These are phyloP conservation scores for Dasyornis broadbenti DNA, from an alignment of 2,113 vertebrate genomes.

Conservation along the genomic window DNA sequence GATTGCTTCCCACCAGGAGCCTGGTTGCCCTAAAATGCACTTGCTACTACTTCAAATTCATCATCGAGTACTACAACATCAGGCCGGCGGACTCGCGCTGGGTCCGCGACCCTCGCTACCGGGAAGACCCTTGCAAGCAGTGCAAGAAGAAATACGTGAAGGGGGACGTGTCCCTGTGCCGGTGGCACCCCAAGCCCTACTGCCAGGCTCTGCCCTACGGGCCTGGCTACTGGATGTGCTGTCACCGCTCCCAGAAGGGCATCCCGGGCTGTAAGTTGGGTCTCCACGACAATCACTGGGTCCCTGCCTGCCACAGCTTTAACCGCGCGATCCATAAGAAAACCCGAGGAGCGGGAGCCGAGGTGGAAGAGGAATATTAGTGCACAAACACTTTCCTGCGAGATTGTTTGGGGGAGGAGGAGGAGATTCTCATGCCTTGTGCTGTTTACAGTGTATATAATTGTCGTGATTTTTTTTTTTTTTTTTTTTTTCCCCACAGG, in stretches of 20 bases:
- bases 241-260: slow-evolving; percentile 83
- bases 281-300: slow-evolving; percentile 97
- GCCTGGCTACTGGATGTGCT: slow-evolving; percentile 97
- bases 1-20: slow-evolving; percentile 84
- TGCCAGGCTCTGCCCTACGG: slow-evolving; percentile 92
- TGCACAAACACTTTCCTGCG: slow-evolving; percentile 21
- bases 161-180: slow-evolving; percentile 90
- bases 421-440: slow-evolving; percentile 75
- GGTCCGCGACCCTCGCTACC: slow-evolving; percentile 92
- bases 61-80: slow-evolving; percentile 90
- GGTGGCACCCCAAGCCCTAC: slow-evolving; percentile 96
- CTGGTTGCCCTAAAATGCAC: slow-evolving; percentile 92
- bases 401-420: slow-evolving; percentile 32
- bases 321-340: slow-evolving; percentile 84
- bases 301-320: slow-evolving; percentile 89
- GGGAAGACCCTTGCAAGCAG: slow-evolving; percentile 95
- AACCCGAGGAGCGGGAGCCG: slow-evolving; percentile 60
- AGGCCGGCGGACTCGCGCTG: slow-evolving; percentile 91
- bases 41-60: slow-evolving; percentile 87
- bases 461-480: slow-evolving; percentile 37
- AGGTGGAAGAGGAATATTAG: slow-evolving; percentile 76
- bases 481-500: neutral
- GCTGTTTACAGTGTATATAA: slow-evolving; percentile 94
- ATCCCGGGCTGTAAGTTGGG: slow-evolving; percentile 89
- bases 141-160: slow-evolving; percentile 88